Evolutionary conservation across 2,113 vertebrate genomes (phyloP).

Genomic region (Lathamus discolor): DNA sequence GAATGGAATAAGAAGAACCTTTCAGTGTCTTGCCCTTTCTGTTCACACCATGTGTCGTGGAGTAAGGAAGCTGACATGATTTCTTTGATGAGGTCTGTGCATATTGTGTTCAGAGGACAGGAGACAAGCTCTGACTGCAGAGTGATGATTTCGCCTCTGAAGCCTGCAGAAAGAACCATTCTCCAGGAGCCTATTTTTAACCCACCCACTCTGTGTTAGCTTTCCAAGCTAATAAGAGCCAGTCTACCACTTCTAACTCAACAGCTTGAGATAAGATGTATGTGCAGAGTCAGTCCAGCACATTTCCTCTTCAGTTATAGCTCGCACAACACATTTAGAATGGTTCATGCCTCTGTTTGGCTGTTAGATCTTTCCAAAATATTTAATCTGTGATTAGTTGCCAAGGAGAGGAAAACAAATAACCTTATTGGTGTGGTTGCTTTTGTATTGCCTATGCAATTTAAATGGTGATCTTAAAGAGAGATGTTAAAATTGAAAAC

Average conservation of each 20-base stretch:
- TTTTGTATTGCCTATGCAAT: neutral
- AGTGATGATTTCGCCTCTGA: neutral
- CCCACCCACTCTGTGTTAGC: neutral
- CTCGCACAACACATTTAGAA: neutral
- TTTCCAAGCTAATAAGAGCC: neutral
- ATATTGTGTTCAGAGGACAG: neutral
- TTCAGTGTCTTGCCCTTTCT: neutral
- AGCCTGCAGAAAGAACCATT: neutral
- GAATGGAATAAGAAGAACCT: neutral
- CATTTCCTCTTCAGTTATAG: neutral
- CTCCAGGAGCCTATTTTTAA: neutral
- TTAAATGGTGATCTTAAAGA: neutral
- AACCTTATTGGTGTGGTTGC: neutral
- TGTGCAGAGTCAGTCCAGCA: neutral
- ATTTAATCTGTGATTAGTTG: neutral
- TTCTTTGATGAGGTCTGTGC: neutral
- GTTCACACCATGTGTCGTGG: neutral
- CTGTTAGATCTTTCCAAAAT: neutral
- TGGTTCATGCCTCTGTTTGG: neutral
- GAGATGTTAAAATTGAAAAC: neutral
- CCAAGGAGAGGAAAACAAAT: neutral
- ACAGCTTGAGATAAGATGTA: neutral
- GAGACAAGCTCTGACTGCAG: neutral
- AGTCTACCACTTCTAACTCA: neutral
- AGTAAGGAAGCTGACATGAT: neutral